These are phyloP conservation scores for Cottus gobio DNA, from an alignment of 2,113 vertebrate genomes.

Conservation along the genomic window DNA sequence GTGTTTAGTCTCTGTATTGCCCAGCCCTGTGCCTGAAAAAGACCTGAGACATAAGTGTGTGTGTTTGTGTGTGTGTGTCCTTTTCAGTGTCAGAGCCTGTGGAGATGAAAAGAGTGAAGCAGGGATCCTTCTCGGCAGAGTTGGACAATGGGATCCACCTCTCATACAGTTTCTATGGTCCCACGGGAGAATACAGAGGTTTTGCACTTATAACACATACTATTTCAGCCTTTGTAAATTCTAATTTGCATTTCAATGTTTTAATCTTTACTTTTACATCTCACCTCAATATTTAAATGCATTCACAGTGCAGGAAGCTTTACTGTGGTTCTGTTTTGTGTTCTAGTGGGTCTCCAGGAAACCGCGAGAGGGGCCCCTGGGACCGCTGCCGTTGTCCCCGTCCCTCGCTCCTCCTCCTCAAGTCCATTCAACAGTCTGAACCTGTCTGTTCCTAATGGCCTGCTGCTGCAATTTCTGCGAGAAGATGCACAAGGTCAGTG, in stretches of 20 bases:
- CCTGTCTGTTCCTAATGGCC: constrained; percentile 89
- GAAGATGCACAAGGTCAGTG: constrained; percentile 74
- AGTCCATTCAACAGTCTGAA: constrained; percentile 82
- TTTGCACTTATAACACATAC: constrained; percentile 9
- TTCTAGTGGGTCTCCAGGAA: constrained; percentile 38
- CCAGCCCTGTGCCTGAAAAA: too few relatives aligned
- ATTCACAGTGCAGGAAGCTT: neutral
- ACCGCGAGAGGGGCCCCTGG: neutral
- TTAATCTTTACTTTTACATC: neutral
- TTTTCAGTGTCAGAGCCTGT: constrained; percentile 49
- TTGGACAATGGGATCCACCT: constrained; percentile 90
- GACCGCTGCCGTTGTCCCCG: constrained; percentile 61
- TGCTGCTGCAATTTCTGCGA: constrained; percentile 85
- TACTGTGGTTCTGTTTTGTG: constrained; percentile 12
- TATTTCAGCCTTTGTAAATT: neutral
- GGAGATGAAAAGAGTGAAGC: constrained; percentile 78
- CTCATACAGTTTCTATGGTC: constrained; percentile 88
- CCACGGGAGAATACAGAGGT: constrained; percentile 85
- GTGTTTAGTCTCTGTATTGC: too few relatives aligned
- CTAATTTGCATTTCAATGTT: neutral
- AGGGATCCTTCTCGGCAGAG: constrained; percentile 89
- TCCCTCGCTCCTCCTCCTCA: constrained; percentile 56
- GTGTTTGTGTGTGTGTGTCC: neutral
- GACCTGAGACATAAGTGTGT: too few relatives aligned
- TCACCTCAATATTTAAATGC: neutral